Conservation (phyloP, 2,797 vertebrate species). For the Eulemur coronatus region DNA sequence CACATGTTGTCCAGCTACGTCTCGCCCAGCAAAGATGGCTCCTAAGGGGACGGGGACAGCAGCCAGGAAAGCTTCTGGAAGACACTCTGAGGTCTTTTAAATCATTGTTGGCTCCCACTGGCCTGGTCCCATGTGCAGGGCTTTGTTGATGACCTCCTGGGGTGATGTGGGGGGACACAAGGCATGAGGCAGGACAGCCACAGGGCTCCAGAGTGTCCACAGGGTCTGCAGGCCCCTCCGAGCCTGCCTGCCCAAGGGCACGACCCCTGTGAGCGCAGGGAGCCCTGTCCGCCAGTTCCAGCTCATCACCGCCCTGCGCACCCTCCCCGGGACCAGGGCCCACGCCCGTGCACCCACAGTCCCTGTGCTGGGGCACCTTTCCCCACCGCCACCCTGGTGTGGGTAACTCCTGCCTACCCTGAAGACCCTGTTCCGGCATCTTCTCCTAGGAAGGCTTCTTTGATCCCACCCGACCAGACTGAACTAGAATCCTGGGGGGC, state of each 20-base stretch:
- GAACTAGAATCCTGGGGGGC: constrained; percentile 47
- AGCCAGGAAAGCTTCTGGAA: not conserved
- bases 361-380: not conserved
- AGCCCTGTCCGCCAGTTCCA: not conserved
- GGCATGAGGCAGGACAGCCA: not conserved
- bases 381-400: rapidly evolving
- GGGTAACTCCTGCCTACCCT: not conserved
- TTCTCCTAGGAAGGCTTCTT: not conserved
- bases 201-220: rapidly evolving
- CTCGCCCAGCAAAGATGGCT: not conserved
- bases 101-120: not conserved
- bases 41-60: not conserved
- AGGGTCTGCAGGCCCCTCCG: rapidly evolving
- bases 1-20: too few relatives aligned
- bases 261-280: rapidly evolving
- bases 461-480: rapidly evolving
- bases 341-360: not conserved
- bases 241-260: rapidly evolving
- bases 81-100: not conserved
- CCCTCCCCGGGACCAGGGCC: not conserved
- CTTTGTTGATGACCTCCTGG: not conserved
- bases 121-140: too few relatives aligned
- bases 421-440: not conserved
- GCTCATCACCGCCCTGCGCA: rapidly evolving
- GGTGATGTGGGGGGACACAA: not conserved